Base-by-base conservation (phyloP, 2,113 vertebrate genomes). In the Hydrochoerus hydrochaeris region DNA sequence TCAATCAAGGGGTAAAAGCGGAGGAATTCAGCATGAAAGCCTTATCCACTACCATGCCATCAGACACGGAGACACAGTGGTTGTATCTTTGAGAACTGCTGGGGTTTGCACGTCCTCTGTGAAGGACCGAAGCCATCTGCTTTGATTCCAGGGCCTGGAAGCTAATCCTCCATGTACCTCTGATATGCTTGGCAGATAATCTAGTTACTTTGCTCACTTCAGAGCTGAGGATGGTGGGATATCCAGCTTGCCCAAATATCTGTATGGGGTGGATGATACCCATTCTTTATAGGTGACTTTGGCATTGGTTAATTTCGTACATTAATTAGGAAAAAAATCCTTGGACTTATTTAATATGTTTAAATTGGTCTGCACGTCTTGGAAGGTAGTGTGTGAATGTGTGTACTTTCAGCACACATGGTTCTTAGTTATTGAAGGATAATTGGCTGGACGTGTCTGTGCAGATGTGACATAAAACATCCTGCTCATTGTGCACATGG, bases 331-430 rank as follows among this genome's bases (percentile, higher is more conserved):
- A 85, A 95, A 10, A 62, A 88, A 96, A 7, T 0, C 17, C 13
- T 65, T 35, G n/a, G 57, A 28, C 49, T 95, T 93, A 80, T 75
- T 93, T 73, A 90, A 57, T 41, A 52, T 41, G 90, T 93, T 84
- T 32, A 94, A 78, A 44, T 91, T 87, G 32, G 26, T 44, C 88
- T 94, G 60, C 28, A 60, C 26, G 8, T 86, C 93, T 84, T 26
- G 30, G 24, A 85, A n/a, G 22, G 1, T 41, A 6, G 19, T 8
- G 28, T 35, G 46, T 60, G n/a, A 35, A 9, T 86, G 60, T 75
- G 19, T 32, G 41, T n/a, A n/a, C 54, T 83, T 77, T 32, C 22
- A 65, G 44, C 71, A 41, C 60, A 52, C 13, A 5, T 44, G 38
- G 57, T 38, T 41, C 73, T 94, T 93, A 67, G 26, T 90, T 63